phyloP scores from a whole-genome alignment of 1,140 invertebrate genomes.

The Acromyrmex heyeri region DNA sequence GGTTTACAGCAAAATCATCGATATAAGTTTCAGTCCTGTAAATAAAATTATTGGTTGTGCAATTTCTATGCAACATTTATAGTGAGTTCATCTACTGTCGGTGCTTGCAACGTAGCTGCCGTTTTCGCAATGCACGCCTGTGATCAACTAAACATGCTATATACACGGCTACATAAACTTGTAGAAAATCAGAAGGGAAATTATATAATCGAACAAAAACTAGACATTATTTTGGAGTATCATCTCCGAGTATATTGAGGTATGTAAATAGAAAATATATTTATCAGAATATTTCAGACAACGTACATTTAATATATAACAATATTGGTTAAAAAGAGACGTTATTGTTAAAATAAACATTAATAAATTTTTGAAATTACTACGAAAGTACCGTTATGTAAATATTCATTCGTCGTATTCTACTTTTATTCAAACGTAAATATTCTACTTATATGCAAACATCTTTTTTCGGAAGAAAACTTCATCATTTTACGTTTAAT shows the following conservation, averaged over 20 bases:
- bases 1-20: slow-evolving; percentile 62
- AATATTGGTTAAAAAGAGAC: not conserved
- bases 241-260: slow-evolving; percentile 74
- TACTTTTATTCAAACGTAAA: too few species aligned
- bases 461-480: not conserved
- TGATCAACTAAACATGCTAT: slow-evolving; percentile 77
- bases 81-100: slow-evolving; percentile 58
- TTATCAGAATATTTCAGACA: not conserved
- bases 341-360: not conserved
- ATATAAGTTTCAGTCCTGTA: slow-evolving; percentile 65
- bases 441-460: too few species aligned
- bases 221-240: slow-evolving; percentile 72
- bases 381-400: not conserved
- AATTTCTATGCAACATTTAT: slow-evolving; percentile 65
- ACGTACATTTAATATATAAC: not conserved
- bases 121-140: slow-evolving; percentile 77
- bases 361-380: not conserved
- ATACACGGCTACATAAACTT: slow-evolving; percentile 49
- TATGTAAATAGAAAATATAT: slow-evolving; percentile 24
- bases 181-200: not conserved
- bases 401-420: too few species aligned
- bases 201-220: slow-evolving; percentile 42
- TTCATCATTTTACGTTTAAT: not conserved
- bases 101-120: slow-evolving; percentile 71
- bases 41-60: slow-evolving; percentile 72